A percentile compares a stretch with the other conserved stretches of the same genome.
These are phyloP conservation scores for Actinia equina DNA, from an alignment of 64 coral and sea anemone genomes.

Conservation along the genomic window DNA sequence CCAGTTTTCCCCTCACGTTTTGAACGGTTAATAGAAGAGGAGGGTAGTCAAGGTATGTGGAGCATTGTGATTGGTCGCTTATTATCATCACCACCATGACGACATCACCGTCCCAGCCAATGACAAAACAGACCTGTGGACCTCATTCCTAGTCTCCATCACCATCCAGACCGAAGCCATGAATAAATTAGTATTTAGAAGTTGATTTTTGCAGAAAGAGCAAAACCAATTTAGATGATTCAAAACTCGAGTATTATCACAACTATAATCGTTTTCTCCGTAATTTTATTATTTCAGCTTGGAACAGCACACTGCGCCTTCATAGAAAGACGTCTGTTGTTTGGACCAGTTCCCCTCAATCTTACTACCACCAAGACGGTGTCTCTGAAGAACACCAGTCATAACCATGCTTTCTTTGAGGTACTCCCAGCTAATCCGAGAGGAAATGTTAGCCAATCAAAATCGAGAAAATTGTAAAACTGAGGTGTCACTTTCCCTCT, in stretches of 20 bases:
- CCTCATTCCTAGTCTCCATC: neutral
- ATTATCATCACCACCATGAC: neutral
- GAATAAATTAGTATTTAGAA: no score
- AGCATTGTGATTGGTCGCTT: neutral
- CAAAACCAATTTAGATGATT: no score
- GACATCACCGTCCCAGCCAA: neutral
- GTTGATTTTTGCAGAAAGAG: no score
- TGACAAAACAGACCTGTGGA: no score
- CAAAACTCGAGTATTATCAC: neutral
- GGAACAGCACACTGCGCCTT: slow-evolving; percentile 81
- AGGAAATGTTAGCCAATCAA: no score
- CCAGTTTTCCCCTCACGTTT: no score
- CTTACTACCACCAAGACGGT: slow-evolving; percentile 76
- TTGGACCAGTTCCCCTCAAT: slow-evolving; percentile 88
- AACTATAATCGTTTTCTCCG: neutral
- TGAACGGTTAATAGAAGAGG: no score
- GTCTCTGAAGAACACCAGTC: slow-evolving; percentile 74
- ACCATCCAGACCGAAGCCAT: neutral
- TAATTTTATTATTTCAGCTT: slow-evolving; percentile 36
- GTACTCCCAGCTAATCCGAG: slow-evolving; percentile 4
- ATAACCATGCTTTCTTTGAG: slow-evolving; percentile 99
- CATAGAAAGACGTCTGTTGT: slow-evolving; percentile 89
- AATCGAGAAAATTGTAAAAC: no score
- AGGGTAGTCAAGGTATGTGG: no score
- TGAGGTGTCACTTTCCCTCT: no score